Evolutionary conservation across 2,797 vertebrate species (phyloP), one percentile per base, ranked within the genome.

Genomic region (Acanthurus lineatus): DNA sequence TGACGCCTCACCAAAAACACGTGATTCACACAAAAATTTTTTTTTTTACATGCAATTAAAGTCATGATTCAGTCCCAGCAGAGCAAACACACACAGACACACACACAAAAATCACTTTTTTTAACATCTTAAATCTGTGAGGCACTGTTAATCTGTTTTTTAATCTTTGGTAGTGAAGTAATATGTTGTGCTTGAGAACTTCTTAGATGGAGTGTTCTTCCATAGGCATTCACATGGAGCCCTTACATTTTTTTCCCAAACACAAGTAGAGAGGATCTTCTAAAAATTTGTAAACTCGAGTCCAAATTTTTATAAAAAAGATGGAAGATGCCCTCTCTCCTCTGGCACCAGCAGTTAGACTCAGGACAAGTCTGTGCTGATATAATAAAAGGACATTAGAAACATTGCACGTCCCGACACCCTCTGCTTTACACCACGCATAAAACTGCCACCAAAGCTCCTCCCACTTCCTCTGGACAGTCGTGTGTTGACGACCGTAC

Each of bases 351-450:
- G 19, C 12, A 32, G 57, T 69, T 17, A 25, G 51, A 58, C 17
- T 62, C 25, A 28, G 59, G 25, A 7, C 71, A 62, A 56, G 54
- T 60, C 65, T 28, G 20, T 8, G 40, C n/a, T 54, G 62, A 64
- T 63, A 68, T 42, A 44, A 73, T 70, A 71, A 56, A 68, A 77
- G 65, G 9, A 38, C 7, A 64, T 73, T 47, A 49, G 60, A 69
- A 73, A 74, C 68, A 91, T 83, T 87, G 86, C 84, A 88, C 81
- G 86, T 72, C 58, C 77, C 77, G 80, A 89, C 82, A 77, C 85
- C 70, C 66, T 73, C 69, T 68, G 62, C 71, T 60, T 69, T 71
- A 70, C 52, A 68, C 28, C 25, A 68, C 48, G 12, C 45, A 49
- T 32, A 32, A 32, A 32, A 32, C 28, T 6, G 71, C 68, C 69